Conservation (phyloP, 2,113 vertebrate species). For the Myanophis thanlyinensis region DNA sequence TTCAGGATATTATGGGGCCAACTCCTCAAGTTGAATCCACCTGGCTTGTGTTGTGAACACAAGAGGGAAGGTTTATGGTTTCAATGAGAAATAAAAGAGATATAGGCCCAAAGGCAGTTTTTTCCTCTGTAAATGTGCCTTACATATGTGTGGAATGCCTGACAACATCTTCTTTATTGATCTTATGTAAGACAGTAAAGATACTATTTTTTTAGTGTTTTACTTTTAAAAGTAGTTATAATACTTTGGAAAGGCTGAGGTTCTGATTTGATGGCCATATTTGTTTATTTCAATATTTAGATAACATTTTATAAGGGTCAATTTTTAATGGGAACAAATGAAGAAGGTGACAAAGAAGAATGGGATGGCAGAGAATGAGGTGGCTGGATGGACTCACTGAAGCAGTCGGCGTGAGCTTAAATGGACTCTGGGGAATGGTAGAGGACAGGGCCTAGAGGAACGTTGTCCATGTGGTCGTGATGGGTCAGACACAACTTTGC, state of each 20-base stretch:
- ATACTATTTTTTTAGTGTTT: background rate
- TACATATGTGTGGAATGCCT: background rate
- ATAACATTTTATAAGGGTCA: no score
- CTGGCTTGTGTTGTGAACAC: background rate
- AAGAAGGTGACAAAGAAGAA: no score
- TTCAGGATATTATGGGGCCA: background rate
- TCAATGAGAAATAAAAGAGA: background rate
- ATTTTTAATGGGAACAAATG: no score
- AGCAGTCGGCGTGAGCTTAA: no score
- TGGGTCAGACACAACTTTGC: no score
- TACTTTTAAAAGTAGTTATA: background rate
- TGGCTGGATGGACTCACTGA: no score
- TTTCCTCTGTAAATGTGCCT: background rate
- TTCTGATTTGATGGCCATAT: background rate
- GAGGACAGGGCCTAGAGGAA: no score
- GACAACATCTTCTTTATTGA: background rate
- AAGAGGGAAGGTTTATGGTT: background rate
- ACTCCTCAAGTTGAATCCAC: background rate
- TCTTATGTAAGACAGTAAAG: background rate
- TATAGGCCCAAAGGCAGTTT: background rate
- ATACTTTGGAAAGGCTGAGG: background rate
- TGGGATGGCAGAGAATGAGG: no score
- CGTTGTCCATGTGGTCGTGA: no score
- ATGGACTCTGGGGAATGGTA: no score
- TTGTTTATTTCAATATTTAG: background rate